These are phyloP conservation scores for Heterocephalus glaber DNA, from an alignment of 2,113 vertebrate species.

Conservation along the genomic window DNA sequence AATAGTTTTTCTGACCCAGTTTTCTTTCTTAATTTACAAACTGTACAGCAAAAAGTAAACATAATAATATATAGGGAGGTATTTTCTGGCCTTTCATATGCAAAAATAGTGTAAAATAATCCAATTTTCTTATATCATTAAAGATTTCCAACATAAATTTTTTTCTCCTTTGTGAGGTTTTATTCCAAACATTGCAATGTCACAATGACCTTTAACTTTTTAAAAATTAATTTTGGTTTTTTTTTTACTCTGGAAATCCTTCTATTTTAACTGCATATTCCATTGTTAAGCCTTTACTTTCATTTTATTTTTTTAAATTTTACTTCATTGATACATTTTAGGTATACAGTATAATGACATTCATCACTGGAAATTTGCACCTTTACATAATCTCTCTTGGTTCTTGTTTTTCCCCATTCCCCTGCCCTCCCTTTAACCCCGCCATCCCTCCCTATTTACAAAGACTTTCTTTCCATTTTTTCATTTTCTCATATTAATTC, in stretches of 20 bases:
- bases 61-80: neutral
- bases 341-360: too few species aligned
- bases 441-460: too few species aligned
- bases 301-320: too few species aligned
- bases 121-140: neutral
- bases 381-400: too few species aligned
- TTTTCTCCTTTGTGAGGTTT: neutral
- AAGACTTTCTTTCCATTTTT: too few species aligned
- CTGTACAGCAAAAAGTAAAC: fast-evolving
- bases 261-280: constrained; percentile 61
- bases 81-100: neutral
- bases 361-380: too few species aligned
- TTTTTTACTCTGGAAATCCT: neutral
- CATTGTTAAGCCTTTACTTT: constrained; percentile 69
- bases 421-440: too few species aligned
- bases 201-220: neutral
- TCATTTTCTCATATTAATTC: too few species aligned
- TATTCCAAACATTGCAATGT: constrained; percentile 50
- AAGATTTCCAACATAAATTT: neutral
- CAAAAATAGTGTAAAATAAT: constrained; percentile 42
- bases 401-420: too few species aligned
- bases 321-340: too few species aligned
- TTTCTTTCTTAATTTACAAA: constrained; percentile 15
- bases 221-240: neutral
- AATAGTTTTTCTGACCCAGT: neutral